Evolutionary conservation across 2,113 vertebrate species (phyloP).

Genomic region (Eptesicus fuscus): DNA sequence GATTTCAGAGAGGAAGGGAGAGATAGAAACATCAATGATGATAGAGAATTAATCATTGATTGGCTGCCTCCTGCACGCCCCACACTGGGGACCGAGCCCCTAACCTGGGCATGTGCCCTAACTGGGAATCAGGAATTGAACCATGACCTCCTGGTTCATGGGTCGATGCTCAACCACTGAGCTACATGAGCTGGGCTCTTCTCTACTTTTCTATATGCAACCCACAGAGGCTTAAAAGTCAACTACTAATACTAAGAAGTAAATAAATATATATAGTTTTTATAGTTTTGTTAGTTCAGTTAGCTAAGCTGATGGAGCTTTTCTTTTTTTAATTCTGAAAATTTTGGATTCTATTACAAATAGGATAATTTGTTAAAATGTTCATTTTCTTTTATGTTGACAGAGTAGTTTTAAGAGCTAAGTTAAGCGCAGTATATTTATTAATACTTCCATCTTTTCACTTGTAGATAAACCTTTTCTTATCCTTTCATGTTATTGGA

Average conservation of each 20-base stretch:
- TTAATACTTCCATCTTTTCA: conserved; percentile 49
- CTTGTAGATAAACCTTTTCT: conserved; percentile 59
- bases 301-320: background rate
- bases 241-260: background rate
- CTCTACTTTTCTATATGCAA: background rate
- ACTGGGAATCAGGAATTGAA: too few relatives aligned
- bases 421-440: background rate
- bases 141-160: too few relatives aligned
- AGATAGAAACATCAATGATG: too few relatives aligned
- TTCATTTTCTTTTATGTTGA: background rate
- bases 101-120: too few relatives aligned
- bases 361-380: conserved; percentile 2
- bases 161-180: too few relatives aligned
- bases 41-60: too few relatives aligned
- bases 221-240: background rate
- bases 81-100: too few relatives aligned
- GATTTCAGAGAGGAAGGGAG: too few relatives aligned
- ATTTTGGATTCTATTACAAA: background rate
- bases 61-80: too few relatives aligned
- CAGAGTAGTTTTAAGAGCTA: conserved; percentile 20
- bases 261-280: background rate
- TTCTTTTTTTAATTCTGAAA: background rate
- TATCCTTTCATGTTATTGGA: background rate
- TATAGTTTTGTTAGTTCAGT: background rate
- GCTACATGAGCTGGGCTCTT: background rate